phyloP scores from a whole-genome alignment of 2,113 vertebrate genomes.

The Mobula hypostoma region DNA sequence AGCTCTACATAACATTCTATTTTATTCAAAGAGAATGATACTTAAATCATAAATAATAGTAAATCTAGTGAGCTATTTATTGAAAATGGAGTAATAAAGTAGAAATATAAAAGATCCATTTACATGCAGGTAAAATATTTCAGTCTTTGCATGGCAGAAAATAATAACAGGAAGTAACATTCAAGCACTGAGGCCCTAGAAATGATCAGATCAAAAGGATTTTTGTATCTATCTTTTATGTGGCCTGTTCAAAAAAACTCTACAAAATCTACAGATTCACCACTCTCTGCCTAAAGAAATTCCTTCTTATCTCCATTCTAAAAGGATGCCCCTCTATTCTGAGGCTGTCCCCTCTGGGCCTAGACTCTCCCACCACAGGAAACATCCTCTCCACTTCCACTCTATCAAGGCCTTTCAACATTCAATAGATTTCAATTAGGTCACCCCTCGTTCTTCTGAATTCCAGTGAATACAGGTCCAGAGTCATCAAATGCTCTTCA shows the following conservation, averaged over 20 bases:
- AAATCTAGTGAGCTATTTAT: not conserved
- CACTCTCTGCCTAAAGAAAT: too few species aligned
- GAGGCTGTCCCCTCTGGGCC: too few species aligned
- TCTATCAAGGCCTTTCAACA: too few species aligned
- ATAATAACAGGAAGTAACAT: not conserved
- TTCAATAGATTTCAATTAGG: too few species aligned
- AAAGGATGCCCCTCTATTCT: too few species aligned
- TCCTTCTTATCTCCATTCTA: too few species aligned
- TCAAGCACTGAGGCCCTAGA: not conserved
- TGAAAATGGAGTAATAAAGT: not conserved
- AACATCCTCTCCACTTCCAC: too few species aligned
- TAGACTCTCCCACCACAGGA: too few species aligned
- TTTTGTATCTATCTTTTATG: not conserved
- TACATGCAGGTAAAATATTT: not conserved
- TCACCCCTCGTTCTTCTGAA: too few species aligned
- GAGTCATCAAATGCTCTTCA: too few species aligned
- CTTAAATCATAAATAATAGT: not conserved
- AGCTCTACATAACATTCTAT: not conserved
- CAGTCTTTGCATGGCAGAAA: not conserved
- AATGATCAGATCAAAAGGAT: not conserved
- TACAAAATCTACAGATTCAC: not conserved
- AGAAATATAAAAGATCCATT: not conserved
- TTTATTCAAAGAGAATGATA: not conserved
- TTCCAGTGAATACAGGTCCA: too few species aligned
- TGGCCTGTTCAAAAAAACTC: not conserved